A percentile compares a stretch with the other conserved stretches of the same genome.
Conservation (phyloP, 2,797 vertebrate species). For the Mus spretus region DNA sequence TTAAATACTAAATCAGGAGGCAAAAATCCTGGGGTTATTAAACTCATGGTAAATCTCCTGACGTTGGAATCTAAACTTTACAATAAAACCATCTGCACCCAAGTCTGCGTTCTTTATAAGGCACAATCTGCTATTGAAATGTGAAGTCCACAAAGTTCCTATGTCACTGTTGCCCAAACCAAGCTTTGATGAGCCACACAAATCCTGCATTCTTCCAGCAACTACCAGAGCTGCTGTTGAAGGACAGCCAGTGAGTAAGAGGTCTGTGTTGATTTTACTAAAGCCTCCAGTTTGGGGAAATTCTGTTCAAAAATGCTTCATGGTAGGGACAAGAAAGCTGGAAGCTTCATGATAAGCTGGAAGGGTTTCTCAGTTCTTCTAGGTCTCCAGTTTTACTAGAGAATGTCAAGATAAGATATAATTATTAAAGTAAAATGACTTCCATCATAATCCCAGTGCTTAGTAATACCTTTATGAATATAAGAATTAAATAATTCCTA, state of each 20-base stretch:
- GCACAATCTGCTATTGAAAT: neutral
- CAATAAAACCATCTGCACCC: neutral
- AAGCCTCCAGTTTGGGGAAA: slow-evolving; percentile 39
- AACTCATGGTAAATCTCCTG: neutral
- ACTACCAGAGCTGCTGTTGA: neutral
- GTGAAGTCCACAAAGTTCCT: neutral
- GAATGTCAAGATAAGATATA: neutral
- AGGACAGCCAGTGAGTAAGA: slow-evolving; percentile 1
- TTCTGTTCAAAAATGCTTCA: slow-evolving; percentile 27
- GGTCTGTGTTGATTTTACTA: neutral
- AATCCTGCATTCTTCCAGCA: neutral
- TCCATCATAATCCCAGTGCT: neutral
- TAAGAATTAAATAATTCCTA: neutral
- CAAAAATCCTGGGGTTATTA: neutral
- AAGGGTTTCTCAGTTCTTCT: neutral
- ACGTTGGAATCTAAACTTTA: slow-evolving; percentile 63
- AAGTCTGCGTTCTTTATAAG: slow-evolving; percentile 15
- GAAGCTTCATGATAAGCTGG: neutral
- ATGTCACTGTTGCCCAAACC: neutral
- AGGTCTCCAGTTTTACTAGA: slow-evolving; percentile 30
- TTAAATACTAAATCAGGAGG: neutral
- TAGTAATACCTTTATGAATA: slow-evolving; percentile 42
- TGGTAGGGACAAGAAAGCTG: neutral
- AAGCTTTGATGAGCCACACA: neutral
- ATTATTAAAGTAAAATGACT: slow-evolving; percentile 37